Conservation (phyloP, 2,797 vertebrate genomes). For the Poliocrania exsul region DNA sequence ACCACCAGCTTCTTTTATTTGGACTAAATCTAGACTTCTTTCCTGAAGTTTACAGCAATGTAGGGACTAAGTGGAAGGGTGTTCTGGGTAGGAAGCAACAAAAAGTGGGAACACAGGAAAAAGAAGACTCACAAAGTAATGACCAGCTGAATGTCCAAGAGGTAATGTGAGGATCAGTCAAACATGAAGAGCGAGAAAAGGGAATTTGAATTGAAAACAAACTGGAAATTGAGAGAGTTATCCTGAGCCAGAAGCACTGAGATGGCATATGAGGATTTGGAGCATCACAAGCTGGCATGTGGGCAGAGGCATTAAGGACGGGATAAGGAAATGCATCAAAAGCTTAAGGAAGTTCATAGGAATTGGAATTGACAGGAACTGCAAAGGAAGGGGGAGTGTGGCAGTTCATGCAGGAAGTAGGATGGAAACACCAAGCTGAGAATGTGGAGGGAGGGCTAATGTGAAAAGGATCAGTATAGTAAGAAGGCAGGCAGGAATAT, state of each 20-base stretch:
- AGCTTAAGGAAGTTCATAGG: conserved; percentile 6
- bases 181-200: background rate
- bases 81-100: background rate
- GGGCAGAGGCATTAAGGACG: background rate
- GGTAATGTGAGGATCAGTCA: background rate
- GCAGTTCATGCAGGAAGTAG: background rate
- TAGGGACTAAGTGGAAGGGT: background rate
- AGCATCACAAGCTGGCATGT: background rate
- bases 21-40: background rate
- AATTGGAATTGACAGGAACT: background rate
- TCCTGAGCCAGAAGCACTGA: background rate
- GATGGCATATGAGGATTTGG: background rate
- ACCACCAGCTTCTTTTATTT: background rate
- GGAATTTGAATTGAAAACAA: background rate
- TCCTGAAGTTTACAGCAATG: background rate
- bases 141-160: background rate
- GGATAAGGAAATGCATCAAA: background rate
- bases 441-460: background rate
- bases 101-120: background rate
- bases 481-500: background rate
- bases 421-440: background rate
- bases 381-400: background rate
- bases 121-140: background rate
- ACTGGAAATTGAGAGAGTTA: background rate
- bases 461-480: background rate